These are phyloP conservation scores for Alosa alosa DNA, from an alignment of 2,113 vertebrate species.

Conservation along the genomic window DNA sequence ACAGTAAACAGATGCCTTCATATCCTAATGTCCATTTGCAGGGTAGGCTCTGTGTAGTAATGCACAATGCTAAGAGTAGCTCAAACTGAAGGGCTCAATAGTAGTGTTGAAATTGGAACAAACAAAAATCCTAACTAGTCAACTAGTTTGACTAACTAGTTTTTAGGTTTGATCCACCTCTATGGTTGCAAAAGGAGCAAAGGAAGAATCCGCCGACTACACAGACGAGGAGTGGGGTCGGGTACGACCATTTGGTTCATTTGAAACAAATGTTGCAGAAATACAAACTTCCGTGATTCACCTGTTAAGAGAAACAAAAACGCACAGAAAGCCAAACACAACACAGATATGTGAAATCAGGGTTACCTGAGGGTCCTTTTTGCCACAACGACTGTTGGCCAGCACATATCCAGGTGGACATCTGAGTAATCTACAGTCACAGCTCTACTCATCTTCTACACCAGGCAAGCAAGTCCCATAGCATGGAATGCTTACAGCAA, in stretches of 20 bases:
- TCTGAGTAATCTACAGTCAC: not conserved
- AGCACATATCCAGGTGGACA: not conserved
- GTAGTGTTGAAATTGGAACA: no score
- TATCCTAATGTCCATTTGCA: not conserved
- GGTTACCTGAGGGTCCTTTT: constrained; percentile 12
- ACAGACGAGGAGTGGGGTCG: not conserved
- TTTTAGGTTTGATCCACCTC: not conserved
- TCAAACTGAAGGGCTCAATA: not conserved
- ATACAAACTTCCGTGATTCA: constrained; percentile 31
- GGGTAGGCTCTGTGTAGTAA: not conserved
- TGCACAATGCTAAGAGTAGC: not conserved
- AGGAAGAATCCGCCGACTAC: not conserved
- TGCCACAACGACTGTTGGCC: constrained; percentile 1
- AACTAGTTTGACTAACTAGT: no score
- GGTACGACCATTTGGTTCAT: not conserved
- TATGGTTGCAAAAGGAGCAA: not conserved
- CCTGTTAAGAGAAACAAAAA: constrained; percentile 74
- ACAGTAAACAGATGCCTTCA: not conserved
- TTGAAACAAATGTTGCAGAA: not conserved
- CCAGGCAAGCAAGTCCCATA: not conserved
- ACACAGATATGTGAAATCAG: constrained; percentile 52
- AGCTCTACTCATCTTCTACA: not conserved
- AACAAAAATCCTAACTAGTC: no score
- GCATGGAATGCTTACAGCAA: not conserved
- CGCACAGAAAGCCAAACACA: constrained; percentile 71